These are phyloP conservation scores for Cygnus atratus DNA, from an alignment of 2,113 vertebrate species.

Conservation along the genomic window DNA sequence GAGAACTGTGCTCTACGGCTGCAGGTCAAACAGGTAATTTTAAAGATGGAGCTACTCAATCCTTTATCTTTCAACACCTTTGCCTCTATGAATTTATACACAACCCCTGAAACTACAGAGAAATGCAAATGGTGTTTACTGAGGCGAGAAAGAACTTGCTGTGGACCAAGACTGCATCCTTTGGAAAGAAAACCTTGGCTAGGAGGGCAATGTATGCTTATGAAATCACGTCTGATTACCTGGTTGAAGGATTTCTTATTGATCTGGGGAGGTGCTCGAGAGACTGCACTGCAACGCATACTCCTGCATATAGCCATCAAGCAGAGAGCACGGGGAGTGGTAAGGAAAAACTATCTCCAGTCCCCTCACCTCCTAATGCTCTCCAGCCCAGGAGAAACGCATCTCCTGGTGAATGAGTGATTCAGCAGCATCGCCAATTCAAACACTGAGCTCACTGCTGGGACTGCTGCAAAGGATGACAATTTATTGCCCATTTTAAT, in stretches of 20 bases:
- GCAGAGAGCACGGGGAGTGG: background rate
- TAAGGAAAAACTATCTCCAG: background rate
- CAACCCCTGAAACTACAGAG: rapidly evolving
- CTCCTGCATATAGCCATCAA: background rate
- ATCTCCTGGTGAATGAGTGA: background rate
- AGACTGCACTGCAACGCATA: background rate
- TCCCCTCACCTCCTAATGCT: background rate
- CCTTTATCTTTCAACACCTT: background rate
- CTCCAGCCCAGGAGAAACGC: background rate
- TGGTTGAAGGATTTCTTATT: background rate
- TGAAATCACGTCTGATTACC: background rate
- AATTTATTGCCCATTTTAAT: slow-evolving; percentile 49
- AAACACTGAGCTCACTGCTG: slow-evolving; percentile 57
- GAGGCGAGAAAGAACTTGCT: background rate
- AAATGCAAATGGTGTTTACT: background rate
- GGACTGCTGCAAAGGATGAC: slow-evolving; percentile 39
- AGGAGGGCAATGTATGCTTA: rapidly evolving
- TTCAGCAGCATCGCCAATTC: background rate
- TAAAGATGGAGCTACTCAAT: background rate
- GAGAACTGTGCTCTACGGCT: background rate
- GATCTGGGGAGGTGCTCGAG: background rate
- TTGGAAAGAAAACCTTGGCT: background rate
- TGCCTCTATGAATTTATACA: background rate
- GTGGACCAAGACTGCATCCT: background rate
- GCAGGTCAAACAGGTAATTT: slow-evolving; percentile 53